Evolutionary conservation across 2,113 vertebrate species (phyloP).

Genomic region (Crypturellus undulatus): DNA sequence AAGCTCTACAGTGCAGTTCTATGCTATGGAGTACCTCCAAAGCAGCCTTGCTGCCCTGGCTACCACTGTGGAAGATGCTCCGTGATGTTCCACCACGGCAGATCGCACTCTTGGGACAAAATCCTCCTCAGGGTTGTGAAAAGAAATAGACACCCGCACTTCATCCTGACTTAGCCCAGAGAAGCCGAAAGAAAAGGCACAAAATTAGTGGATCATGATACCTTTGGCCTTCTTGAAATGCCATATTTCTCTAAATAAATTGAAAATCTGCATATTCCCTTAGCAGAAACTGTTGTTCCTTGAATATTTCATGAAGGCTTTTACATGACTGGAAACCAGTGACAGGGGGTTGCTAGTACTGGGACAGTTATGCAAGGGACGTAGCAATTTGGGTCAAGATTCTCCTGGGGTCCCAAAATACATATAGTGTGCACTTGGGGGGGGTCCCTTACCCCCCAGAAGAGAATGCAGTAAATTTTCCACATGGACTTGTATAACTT

Average conservation of each 20-base stretch:
- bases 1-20: neutral
- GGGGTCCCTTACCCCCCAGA: neutral
- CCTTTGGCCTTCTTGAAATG: neutral
- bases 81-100: neutral
- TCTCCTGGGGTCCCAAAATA: neutral
- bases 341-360: neutral
- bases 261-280: neutral
- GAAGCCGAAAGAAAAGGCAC: neutral
- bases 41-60: neutral
- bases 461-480: neutral
- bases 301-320: neutral
- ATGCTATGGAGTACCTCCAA: neutral
- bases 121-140: neutral
- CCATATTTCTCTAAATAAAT: neutral
- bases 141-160: rapidly evolving
- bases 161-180: neutral
- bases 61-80: neutral
- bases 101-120: neutral
- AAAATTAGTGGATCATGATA: neutral
- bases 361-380: neutral
- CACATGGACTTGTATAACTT: neutral
- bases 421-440: neutral
- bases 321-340: neutral
- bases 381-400: neutral
- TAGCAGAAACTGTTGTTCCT: neutral